phyloP scores from a whole-genome alignment of 2,113 vertebrate genomes.

The Heteronetta atricapilla region DNA sequence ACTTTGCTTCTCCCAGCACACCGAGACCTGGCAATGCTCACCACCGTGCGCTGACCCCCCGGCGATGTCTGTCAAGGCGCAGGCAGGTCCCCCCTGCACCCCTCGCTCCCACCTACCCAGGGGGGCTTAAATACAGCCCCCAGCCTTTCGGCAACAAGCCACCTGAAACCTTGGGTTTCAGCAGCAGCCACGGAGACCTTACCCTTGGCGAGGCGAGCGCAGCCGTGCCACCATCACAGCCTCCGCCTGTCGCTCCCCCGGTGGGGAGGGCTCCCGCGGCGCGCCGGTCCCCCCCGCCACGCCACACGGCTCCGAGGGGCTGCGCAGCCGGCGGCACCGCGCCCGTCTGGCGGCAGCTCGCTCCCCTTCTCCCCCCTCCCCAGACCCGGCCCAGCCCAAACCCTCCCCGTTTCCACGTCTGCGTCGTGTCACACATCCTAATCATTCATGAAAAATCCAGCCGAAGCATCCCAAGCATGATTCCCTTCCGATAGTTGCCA shows the following conservation, averaged over 20 bases:
- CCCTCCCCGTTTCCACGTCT: slow-evolving; percentile 71
- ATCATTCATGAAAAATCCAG: slow-evolving; percentile 84
- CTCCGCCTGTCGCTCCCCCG: slow-evolving; percentile 18
- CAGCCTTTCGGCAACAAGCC: neutral
- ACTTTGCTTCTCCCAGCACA: neutral
- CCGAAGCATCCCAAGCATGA: slow-evolving; percentile 82
- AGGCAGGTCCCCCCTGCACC: neutral
- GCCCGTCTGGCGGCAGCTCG: slow-evolving; percentile 53
- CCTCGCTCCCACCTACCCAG: slow-evolving; percentile 29
- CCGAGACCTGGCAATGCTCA: neutral
- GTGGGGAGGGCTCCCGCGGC: neutral
- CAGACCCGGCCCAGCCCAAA: slow-evolving; percentile 23
- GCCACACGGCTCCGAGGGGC: neutral
- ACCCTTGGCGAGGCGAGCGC: slow-evolving; percentile 23
- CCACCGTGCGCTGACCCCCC: neutral
- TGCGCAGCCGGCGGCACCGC: slow-evolving; percentile 7
- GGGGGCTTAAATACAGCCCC: neutral
- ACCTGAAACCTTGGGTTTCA: neutral
- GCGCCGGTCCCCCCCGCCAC: neutral
- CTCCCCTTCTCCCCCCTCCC: neutral
- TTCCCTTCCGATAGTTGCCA: slow-evolving; percentile 84
- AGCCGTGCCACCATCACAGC: slow-evolving; percentile 71
- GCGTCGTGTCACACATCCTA: slow-evolving; percentile 82
- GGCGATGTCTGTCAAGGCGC: neutral
- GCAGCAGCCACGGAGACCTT: slow-evolving; percentile 22